Percentiles rank a stretch among this genome's conserved stretches.
Conservation (phyloP, 2,888 invertebrate species). For the Oscheius myriophilus region DNA sequence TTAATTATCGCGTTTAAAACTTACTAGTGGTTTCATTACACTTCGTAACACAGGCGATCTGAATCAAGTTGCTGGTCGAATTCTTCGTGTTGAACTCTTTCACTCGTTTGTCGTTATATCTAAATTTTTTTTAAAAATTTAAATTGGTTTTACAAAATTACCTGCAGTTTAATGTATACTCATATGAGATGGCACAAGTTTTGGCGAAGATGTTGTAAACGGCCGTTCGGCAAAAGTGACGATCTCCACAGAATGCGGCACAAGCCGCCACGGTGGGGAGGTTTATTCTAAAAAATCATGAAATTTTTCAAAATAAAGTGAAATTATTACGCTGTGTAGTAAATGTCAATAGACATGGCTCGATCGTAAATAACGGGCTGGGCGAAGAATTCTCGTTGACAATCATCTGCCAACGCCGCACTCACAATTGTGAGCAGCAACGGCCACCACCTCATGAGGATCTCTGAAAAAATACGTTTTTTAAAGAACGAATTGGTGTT, state of each 20-base stretch:
- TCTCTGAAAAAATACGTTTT: background rate
- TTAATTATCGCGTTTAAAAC: no score
- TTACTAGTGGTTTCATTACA: constrained; percentile 23
- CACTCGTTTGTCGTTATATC: constrained; percentile 26
- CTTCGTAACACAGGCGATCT: constrained; percentile 31
- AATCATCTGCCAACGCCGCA: constrained; percentile 7
- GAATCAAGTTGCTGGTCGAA: constrained; percentile 29
- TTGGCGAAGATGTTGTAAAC: constrained; percentile 60
- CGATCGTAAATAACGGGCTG: constrained; percentile 54
- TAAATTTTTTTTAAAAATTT: background rate
- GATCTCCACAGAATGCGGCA: constrained; percentile 63
- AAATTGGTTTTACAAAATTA: constrained; percentile 2
- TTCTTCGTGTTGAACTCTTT: constrained; percentile 17
- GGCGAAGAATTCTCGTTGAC: constrained; percentile 54
- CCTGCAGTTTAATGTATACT: constrained; percentile 55
- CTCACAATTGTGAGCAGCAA: constrained; percentile 9
- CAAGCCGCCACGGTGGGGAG: constrained; percentile 60
- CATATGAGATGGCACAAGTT: constrained; percentile 65
- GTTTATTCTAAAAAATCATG: constrained; percentile 46
- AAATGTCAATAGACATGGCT: constrained; percentile 58
- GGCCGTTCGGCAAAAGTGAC: constrained; percentile 67
- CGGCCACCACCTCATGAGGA: constrained; percentile 19
- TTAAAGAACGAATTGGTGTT: no score
- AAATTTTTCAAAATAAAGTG: background rate
- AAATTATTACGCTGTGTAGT: constrained; percentile 58